Conservation (phyloP, 92 coral and sea anemone genomes). For the Heteractis magnifica region DNA sequence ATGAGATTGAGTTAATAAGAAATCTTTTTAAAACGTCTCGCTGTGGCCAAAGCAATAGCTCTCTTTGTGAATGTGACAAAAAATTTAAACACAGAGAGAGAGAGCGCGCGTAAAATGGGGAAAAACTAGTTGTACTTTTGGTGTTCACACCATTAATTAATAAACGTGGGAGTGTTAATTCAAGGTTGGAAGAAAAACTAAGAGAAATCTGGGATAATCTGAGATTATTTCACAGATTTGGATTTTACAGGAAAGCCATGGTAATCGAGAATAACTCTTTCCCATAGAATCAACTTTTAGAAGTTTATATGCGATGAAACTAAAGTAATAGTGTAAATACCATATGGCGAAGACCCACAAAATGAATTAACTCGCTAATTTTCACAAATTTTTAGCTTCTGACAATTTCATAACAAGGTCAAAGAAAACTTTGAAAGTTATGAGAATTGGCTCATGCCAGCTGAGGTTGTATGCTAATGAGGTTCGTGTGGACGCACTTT, state of each 20-base stretch:
- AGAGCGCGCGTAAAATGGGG: too few species aligned
- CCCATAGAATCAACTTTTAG: too few species aligned
- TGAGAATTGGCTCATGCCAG: not conserved
- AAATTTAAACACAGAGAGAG: not conserved
- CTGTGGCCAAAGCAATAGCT: not conserved
- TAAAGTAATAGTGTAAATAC: not conserved
- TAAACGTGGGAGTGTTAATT: too few species aligned
- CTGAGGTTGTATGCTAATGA: not conserved
- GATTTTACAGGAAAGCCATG: too few species aligned
- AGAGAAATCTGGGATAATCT: too few species aligned
- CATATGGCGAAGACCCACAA: not conserved
- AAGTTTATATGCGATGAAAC: too few species aligned
- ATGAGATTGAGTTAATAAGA: not conserved
- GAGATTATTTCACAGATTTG: too few species aligned
- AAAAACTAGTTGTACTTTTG: too few species aligned
- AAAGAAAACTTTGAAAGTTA: not conserved
- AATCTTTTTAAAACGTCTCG: not conserved
- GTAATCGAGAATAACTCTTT: too few species aligned
- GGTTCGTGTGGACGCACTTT: too few species aligned
- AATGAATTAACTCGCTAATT: not conserved
- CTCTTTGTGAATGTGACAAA: not conserved
- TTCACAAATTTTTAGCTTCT: not conserved
- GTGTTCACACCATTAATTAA: too few species aligned
- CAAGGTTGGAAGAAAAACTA: too few species aligned
- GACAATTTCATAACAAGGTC: not conserved